Conservation (phyloP, 1,140 invertebrate genomes). For the Pseudobourletiella spinata region DNA sequence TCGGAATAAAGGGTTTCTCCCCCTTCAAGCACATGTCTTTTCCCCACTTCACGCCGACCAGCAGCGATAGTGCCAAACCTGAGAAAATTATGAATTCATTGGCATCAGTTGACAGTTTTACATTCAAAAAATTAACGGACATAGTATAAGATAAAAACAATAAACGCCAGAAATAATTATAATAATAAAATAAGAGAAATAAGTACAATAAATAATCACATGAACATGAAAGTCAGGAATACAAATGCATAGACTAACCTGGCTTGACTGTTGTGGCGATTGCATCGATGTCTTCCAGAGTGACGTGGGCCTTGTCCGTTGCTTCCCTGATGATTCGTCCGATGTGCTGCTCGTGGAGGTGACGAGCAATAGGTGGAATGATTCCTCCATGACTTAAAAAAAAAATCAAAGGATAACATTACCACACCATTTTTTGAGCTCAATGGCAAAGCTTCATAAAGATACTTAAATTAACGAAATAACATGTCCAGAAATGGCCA, state of each 20-base stretch:
- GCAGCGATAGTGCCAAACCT: slow-evolving; percentile 64
- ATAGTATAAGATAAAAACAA: no score
- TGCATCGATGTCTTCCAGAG: slow-evolving; percentile 69
- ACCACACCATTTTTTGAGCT: no score
- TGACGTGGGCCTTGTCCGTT: slow-evolving; percentile 54
- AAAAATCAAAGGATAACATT: not conserved
- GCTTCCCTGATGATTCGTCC: slow-evolving; percentile 60
- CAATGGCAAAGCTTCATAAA: no score
- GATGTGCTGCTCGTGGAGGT: slow-evolving; percentile 73
- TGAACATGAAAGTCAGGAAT: no score
- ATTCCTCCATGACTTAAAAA: slow-evolving; percentile 69
- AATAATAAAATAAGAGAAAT: slow-evolving; percentile 12
- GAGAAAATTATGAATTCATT: slow-evolving; percentile 30
- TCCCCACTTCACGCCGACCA: slow-evolving; percentile 75
- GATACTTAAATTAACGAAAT: no score
- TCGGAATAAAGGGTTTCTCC: slow-evolving; percentile 80
- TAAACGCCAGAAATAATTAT: no score
- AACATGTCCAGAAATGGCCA: not conserved
- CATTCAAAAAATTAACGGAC: no score
- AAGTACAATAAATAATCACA: no score
- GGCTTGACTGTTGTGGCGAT: slow-evolving; percentile 84
- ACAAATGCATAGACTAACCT: no score
- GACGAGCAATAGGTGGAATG: slow-evolving; percentile 71
- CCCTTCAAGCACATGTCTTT: slow-evolving; percentile 60
- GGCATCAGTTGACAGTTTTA: no score